A percentile compares a stretch with the other conserved stretches of the same genome.
phyloP scores from a whole-genome alignment of 2,797 vertebrate species.

The Tiaroga cobitis region DNA sequence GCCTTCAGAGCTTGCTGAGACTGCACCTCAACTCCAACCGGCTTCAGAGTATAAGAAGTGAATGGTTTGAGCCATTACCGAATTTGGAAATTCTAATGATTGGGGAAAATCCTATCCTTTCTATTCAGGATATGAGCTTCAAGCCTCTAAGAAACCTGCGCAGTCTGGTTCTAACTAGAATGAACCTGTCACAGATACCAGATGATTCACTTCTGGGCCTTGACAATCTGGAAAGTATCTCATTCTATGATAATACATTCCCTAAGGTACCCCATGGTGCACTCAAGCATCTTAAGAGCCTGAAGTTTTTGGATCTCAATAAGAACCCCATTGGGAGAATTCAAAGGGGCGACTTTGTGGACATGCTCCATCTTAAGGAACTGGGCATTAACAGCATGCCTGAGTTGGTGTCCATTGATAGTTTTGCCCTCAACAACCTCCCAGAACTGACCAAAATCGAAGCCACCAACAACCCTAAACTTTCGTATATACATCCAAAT shows the following conservation, averaged over 20 bases:
- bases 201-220: constrained; percentile 90
- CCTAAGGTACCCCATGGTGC: constrained; percentile 88
- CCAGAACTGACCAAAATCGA: constrained; percentile 98
- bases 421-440: constrained; percentile 94
- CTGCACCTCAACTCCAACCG: constrained; percentile 98
- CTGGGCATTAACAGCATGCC: constrained; percentile 99
- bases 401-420: constrained; percentile 94
- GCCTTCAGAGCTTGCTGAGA: constrained; percentile 88
- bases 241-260: constrained; percentile 97
- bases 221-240: constrained; percentile 97
- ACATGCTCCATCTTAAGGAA: constrained; percentile 97
- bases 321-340: constrained; percentile 97
- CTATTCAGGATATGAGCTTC: constrained; percentile 93
- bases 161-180: constrained; percentile 94
- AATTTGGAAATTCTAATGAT: constrained; percentile 98
- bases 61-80: constrained; percentile 92
- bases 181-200: constrained; percentile 94
- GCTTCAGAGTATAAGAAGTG: constrained; percentile 86
- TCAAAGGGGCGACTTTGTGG: constrained; percentile 93
- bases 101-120: constrained; percentile 94
- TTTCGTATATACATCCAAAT: constrained; percentile 96
- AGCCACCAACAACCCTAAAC: constrained; percentile 96
- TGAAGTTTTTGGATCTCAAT: constrained; percentile 98
- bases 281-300: constrained; percentile 88
- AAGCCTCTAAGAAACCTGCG: constrained; percentile 91